phyloP scores from a whole-genome alignment of 2,888 invertebrate species.

The Candidula unifasciata region DNA sequence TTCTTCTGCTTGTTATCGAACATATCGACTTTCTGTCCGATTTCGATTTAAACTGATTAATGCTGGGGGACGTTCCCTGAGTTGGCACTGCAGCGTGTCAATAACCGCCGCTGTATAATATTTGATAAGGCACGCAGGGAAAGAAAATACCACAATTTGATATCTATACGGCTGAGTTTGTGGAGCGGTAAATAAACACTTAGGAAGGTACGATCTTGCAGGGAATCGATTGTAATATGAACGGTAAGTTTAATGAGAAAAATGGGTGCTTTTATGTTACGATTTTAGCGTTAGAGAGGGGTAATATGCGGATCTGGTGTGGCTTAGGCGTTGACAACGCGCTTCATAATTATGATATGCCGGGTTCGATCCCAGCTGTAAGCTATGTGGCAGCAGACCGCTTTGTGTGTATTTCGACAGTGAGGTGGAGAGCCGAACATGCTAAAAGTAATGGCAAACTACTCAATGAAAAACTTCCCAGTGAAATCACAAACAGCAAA shows the following conservation, averaged over 20 bases:
- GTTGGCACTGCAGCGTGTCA: background rate
- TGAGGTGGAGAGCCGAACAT: too few relatives aligned
- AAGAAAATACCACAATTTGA: background rate
- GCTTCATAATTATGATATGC: too few relatives aligned
- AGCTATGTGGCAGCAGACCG: too few relatives aligned
- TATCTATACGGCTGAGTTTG: background rate
- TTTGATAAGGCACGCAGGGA: background rate
- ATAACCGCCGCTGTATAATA: background rate
- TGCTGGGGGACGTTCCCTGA: background rate
- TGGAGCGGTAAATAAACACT: background rate
- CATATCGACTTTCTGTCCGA: constrained; percentile 11
- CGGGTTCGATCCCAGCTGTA: too few relatives aligned
- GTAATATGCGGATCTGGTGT: background rate
- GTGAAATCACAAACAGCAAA: too few relatives aligned
- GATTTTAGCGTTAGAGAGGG: background rate
- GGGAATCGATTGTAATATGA: constrained; percentile 10
- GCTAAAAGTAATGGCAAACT: too few relatives aligned
- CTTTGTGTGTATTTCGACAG: too few relatives aligned
- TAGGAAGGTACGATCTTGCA: background rate
- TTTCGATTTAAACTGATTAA: constrained; percentile 1
- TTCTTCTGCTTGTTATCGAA: background rate
- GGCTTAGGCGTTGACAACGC: too few relatives aligned
- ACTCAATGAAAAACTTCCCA: too few relatives aligned
- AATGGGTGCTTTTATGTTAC: background rate
- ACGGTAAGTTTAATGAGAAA: background rate